Conservation (phyloP, 2,888 invertebrate genomes). For the Lacanobia oleracea region DNA sequence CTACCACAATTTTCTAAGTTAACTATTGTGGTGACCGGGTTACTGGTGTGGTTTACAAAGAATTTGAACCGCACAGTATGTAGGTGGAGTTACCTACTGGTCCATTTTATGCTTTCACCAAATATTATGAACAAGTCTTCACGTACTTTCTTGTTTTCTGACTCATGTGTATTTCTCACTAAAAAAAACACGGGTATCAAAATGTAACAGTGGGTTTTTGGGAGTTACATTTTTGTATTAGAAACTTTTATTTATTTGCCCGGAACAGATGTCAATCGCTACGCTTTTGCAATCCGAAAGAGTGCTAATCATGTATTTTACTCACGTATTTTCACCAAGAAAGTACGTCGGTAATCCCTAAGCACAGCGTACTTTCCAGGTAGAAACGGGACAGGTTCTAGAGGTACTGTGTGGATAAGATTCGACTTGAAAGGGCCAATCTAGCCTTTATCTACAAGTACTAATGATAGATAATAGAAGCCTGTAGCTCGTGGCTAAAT, state of each 20-base stretch:
- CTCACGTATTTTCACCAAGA: constrained; percentile 8
- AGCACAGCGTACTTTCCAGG: constrained; percentile 14
- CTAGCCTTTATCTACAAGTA: neutral
- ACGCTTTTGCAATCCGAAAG: neutral
- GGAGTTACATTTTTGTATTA: constrained; percentile 1
- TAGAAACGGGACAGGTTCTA: neutral
- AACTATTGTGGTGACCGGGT: constrained; percentile 37
- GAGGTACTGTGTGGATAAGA: neutral
- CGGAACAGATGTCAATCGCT: neutral
- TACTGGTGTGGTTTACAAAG: constrained; percentile 44
- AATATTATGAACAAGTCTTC: constrained; percentile 43
- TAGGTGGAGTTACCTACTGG: constrained; percentile 19
- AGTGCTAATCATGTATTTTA: neutral
- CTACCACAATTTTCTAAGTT: constrained; percentile 10
- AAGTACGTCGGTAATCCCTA: constrained; percentile 4
- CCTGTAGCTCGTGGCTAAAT: no score
- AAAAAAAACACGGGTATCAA: neutral
- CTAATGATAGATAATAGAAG: neutral
- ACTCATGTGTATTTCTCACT: constrained; percentile 37
- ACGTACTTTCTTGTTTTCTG: constrained; percentile 54
- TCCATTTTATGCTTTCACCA: constrained; percentile 56
- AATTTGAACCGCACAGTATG: constrained; percentile 13
- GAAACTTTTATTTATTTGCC: neutral
- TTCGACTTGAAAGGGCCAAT: constrained; percentile 5
- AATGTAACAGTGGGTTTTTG: constrained; percentile 11